phyloP scores from a whole-genome alignment of 2,113 vertebrate species.

The Chloroceryle aenea region DNA sequence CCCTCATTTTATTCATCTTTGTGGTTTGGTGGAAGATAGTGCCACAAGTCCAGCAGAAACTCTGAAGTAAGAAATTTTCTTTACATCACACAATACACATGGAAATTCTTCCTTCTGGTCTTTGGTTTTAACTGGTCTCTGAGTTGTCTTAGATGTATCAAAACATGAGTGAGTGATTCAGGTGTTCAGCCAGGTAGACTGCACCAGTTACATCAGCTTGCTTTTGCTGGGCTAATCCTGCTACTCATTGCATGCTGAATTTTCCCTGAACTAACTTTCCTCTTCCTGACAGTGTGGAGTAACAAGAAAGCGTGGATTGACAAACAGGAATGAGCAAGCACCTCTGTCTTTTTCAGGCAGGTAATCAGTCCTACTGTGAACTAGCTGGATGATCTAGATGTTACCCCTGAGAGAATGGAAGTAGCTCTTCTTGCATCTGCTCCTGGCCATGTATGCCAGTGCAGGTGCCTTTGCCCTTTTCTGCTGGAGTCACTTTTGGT shows the following conservation, averaged over 20 bases:
- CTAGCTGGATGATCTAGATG: background rate
- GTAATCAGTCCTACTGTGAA: background rate
- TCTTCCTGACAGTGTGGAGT: background rate
- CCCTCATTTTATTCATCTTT: background rate
- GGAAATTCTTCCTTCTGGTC: background rate
- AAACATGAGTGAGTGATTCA: background rate
- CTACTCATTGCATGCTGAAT: background rate
- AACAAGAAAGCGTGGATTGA: background rate
- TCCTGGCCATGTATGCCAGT: background rate
- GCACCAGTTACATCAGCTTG: accelerated
- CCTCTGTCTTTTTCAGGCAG: background rate
- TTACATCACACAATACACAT: background rate
- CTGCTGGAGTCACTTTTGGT: background rate
- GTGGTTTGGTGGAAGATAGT: background rate
- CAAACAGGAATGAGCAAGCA: background rate
- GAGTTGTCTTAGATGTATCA: background rate
- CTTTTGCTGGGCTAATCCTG: background rate
- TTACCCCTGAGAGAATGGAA: background rate
- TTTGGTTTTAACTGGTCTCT: background rate
- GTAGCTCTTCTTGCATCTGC: background rate
- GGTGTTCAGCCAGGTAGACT: background rate
- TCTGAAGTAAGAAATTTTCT: background rate
- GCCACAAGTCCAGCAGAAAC: background rate
- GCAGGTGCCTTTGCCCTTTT: background rate
- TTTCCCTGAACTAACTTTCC: background rate